phyloP scores from a whole-genome alignment of 1,140 invertebrate genomes.

The Drosophila fuyamai region DNA sequence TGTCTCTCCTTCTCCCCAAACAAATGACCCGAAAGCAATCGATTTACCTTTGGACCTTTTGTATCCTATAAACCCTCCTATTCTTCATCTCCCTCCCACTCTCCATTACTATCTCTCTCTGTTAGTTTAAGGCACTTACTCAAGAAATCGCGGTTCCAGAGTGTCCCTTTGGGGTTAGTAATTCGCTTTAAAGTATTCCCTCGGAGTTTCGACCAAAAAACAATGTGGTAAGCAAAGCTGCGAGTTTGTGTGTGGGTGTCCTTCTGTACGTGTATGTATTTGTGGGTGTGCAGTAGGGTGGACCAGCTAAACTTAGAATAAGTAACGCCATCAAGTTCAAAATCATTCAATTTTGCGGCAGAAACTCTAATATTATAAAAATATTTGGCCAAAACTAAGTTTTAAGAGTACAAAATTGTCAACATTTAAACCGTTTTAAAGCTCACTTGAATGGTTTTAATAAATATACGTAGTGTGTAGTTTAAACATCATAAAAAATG shows the following conservation, averaged over 20 bases:
- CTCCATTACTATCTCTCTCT: conserved; percentile 12
- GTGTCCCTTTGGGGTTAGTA: conserved; percentile 61
- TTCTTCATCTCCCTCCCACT: neutral
- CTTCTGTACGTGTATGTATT: conserved; percentile 16
- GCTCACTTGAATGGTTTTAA: conserved; percentile 1
- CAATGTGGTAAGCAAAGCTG: conserved; percentile 46
- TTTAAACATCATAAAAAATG: neutral
- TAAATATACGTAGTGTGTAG: neutral
- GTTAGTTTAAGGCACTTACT: conserved; percentile 74
- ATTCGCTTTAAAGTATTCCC: conserved; percentile 26
- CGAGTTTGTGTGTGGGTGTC: conserved; percentile 24
- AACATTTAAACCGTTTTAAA: conserved; percentile 1
- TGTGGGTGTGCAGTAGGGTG: conserved; percentile 29
- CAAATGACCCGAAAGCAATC: conserved; percentile 26
- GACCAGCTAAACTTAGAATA: conserved; percentile 7
- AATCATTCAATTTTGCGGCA: neutral
- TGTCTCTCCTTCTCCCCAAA: conserved; percentile 6
- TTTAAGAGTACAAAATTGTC: conserved; percentile 1
- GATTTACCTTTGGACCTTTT: neutral
- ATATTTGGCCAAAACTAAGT: neutral
- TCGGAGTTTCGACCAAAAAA: conserved; percentile 46
- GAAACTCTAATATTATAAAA: neutral
- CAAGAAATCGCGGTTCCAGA: conserved; percentile 74
- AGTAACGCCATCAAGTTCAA: neutral
- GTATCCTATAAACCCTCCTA: neutral